Evolutionary conservation across 2,797 vertebrate species (phyloP).

Genomic region (Danio albolineatus): DNA sequence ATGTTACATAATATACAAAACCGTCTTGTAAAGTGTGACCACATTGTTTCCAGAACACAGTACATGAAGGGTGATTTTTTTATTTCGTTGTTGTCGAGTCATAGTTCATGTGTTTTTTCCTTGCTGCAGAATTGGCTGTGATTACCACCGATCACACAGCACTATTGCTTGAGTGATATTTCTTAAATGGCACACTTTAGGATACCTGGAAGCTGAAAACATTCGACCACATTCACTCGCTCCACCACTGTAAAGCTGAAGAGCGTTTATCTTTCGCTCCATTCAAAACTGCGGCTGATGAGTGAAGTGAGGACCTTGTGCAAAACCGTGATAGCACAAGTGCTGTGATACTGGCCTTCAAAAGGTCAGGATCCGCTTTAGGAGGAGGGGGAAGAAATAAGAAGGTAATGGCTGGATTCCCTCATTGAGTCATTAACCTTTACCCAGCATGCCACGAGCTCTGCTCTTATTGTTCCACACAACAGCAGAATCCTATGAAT

Average conservation of each 20-base stretch:
- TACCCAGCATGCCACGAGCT: constrained; percentile 64
- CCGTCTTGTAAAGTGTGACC: neutral
- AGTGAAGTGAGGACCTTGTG: constrained; percentile 43
- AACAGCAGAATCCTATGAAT: constrained; percentile 58
- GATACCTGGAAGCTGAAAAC: neutral
- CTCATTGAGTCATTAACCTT: constrained; percentile 78
- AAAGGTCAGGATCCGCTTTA: constrained; percentile 60
- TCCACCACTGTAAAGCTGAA: neutral
- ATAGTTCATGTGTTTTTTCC: neutral
- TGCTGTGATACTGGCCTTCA: constrained; percentile 12
- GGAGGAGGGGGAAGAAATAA: constrained; percentile 26
- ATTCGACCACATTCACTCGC: neutral
- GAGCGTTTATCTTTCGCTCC: neutral
- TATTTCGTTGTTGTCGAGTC: neutral
- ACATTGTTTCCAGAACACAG: neutral
- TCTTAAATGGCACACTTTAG: constrained; percentile 8
- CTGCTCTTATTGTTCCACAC: constrained; percentile 42
- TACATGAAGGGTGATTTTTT: neutral
- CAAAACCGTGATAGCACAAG: constrained; percentile 43
- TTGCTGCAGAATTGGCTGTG: neutral
- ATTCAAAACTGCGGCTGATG: constrained; percentile 52
- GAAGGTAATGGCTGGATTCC: constrained; percentile 66
- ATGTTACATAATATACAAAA: neutral
- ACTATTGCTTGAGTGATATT: constrained; percentile 13
- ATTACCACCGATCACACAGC: neutral